Conservation (phyloP, 1,140 invertebrate genomes). For the Pogonomyrmex barbatus region DNA sequence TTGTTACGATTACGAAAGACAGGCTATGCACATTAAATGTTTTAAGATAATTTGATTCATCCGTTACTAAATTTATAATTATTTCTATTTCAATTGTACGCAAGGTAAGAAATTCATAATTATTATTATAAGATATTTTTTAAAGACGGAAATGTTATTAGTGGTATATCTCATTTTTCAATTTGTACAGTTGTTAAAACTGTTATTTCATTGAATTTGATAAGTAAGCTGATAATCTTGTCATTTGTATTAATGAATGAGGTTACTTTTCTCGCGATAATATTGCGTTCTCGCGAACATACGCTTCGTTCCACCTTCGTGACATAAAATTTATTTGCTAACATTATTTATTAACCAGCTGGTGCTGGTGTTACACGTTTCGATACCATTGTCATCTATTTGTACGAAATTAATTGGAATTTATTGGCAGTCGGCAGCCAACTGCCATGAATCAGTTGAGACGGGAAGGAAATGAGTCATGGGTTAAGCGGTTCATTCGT, state of each 20-base stretch:
- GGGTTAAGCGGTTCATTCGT: slow-evolving; percentile 1
- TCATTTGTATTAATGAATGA: neutral
- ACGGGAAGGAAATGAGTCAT: slow-evolving; percentile 68
- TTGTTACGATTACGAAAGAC: neutral
- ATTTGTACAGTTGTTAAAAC: neutral
- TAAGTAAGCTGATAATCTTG: neutral
- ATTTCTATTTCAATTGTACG: neutral
- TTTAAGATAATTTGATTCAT: slow-evolving; percentile 1
- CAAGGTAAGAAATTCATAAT: slow-evolving; percentile 1
- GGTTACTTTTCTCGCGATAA: neutral
- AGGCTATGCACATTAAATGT: neutral
- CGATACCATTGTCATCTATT: neutral
- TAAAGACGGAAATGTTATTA: neutral
- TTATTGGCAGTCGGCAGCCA: neutral
- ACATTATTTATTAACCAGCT: neutral
- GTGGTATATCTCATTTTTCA: neutral
- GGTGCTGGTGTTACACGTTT: neutral
- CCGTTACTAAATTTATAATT: neutral
- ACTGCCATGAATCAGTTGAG: slow-evolving; percentile 49
- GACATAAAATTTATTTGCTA: neutral
- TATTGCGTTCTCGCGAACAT: neutral
- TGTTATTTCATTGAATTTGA: neutral
- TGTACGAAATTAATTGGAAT: slow-evolving; percentile 6
- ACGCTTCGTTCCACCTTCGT: neutral
- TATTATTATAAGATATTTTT: neutral